Percentiles rank a stretch among this genome's conserved stretches.
phyloP scores from a whole-genome alignment of 2,888 invertebrate species.

The Automeris io region DNA sequence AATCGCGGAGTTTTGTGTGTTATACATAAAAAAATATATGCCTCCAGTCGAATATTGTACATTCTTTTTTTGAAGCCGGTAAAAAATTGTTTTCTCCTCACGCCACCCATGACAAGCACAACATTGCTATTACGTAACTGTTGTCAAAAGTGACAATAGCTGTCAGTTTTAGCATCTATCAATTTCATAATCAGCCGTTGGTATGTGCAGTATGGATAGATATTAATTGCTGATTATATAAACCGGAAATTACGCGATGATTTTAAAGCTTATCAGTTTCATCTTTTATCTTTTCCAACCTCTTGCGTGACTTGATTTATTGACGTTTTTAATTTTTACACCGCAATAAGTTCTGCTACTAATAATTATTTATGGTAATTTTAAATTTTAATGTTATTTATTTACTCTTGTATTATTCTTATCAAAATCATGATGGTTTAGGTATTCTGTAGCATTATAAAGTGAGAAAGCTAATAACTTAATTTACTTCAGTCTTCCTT shows the following conservation, averaged over 20 bases:
- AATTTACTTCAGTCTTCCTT: too few relatives aligned
- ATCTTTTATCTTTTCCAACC: constrained; percentile 13
- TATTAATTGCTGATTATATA: constrained; percentile 2
- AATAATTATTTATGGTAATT: constrained; percentile 34
- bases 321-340: constrained; percentile 49
- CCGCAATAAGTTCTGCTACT: constrained; percentile 45
- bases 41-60: too few relatives aligned
- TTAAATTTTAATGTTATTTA: too few relatives aligned
- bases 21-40: too few relatives aligned
- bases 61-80: too few relatives aligned
- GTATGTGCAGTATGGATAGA: constrained; percentile 1
- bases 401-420: too few relatives aligned
- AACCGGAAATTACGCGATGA: constrained; percentile 3
- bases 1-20: too few relatives aligned
- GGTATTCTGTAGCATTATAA: too few relatives aligned
- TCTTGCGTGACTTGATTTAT: constrained; percentile 44
- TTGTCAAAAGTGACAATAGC: constrained; percentile 46
- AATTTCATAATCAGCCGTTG: constrained; percentile 1
- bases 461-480: too few relatives aligned
- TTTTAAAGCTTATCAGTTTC: background rate
- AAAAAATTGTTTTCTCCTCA: constrained; percentile 5
- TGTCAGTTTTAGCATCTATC: constrained; percentile 11
- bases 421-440: too few relatives aligned
- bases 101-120: constrained; percentile 36
- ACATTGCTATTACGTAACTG: constrained; percentile 50